Evolutionary conservation across 2,113 vertebrate species (phyloP), one percentile per base, ranked within the genome.

Genomic region (Pangasianodon gigas): DNA sequence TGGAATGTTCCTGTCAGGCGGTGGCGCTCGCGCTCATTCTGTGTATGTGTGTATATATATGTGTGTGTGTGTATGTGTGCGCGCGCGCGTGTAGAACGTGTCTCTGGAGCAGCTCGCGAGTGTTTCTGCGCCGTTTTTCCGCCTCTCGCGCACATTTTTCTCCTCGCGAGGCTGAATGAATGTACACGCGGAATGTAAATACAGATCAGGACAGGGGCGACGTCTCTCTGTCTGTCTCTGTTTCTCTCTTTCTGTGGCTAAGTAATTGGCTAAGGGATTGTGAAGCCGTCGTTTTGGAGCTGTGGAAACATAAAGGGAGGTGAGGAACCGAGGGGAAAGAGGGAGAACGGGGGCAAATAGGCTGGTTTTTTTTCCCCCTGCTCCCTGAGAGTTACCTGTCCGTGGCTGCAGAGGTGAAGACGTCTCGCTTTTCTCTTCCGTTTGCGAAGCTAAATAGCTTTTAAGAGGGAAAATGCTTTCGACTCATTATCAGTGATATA

Each of bases 21-120:
- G 92, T 91, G 90, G 92, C 92, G 92, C 90, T 83, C 87, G 86
- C 84, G 92, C 83, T 89, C 85, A 84, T 14, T 60, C 58, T 74
- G 80, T 54, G 19, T 79, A 5, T 81, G 62, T 44, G 71, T 21
- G 1, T 74, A 24, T 41, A 7, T 74, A 21, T 13, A 44, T 11
- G 44, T 29, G 44, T 4, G n/a, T 79, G 44, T 48, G 11, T 26
- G 48, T 69, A 1, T 3, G 2, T 32, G 65, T n/a, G 29, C 14
- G 51, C 4, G 79, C 6, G 51, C 9, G 51, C 3, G 37, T 82
- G 79, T 54, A 4, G 19, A 37, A 19, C 51, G 51, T 81, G 52
- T 18, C 79, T n/a, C 48, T 29, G 51, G 8, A 82, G 80, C 80
- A 82, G 80, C 37, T 41, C 77, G 44, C 32, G 41, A 41, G 58